Evolutionary conservation across 2,797 vertebrate genomes (phyloP).

Genomic region (Etheostoma perlongum): DNA sequence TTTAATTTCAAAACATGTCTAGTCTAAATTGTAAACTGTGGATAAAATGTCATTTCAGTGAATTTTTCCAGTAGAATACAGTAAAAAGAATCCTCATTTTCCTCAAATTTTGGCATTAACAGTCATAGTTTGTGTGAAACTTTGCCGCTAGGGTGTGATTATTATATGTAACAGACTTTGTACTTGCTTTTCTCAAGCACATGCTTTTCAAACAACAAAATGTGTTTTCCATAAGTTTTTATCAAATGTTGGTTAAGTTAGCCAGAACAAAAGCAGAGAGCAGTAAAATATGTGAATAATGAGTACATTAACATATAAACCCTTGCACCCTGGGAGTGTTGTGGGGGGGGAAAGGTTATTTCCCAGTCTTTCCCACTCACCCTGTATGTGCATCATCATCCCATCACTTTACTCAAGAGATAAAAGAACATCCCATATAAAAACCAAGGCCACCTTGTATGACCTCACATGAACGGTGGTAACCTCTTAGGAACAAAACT

Average conservation of each 20-base stretch:
- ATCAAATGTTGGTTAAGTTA: neutral
- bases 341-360: neutral
- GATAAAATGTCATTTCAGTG: neutral
- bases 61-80: neutral
- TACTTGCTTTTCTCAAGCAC: too few relatives aligned
- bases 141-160: neutral
- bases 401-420: slow-evolving; percentile 22
- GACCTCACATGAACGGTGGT: slow-evolving; percentile 29
- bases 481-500: neutral
- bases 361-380: neutral
- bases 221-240: too few relatives aligned
- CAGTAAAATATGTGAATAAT: neutral
- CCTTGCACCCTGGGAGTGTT: neutral
- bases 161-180: neutral
- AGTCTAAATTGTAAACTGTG: neutral
- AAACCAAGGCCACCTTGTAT: slow-evolving; percentile 31
- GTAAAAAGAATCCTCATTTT: neutral
- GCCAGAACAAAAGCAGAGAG: neutral
- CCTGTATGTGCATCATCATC: neutral
- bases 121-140: neutral
- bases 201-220: too few relatives aligned
- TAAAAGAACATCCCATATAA: slow-evolving; percentile 6
- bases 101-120: neutral
- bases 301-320: neutral
- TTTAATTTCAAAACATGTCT: neutral